Percentiles rank a stretch among this genome's conserved stretches.
phyloP scores from a whole-genome alignment of 2,797 vertebrate genomes.

The Petrocephalus sullivani region DNA sequence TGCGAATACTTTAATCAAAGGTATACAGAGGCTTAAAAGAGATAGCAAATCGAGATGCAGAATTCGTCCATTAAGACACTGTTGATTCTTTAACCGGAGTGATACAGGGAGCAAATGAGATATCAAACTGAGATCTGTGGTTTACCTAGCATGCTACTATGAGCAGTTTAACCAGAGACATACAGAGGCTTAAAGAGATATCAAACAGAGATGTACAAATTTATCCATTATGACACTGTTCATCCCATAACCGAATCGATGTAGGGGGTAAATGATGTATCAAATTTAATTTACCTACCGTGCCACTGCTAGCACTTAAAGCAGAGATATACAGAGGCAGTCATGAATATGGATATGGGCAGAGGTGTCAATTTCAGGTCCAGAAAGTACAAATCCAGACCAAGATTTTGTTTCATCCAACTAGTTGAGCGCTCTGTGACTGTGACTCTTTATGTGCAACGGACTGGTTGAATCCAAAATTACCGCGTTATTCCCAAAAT shows the following conservation, averaged over 20 bases:
- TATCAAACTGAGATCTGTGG: background rate
- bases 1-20: background rate
- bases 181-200: background rate
- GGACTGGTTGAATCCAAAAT: too few relatives aligned
- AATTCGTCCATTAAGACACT: background rate
- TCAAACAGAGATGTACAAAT: background rate
- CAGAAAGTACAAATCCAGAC: too few relatives aligned
- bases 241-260: background rate
- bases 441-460: too few relatives aligned
- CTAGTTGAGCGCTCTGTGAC: too few relatives aligned
- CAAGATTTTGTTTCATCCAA: too few relatives aligned
- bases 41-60: background rate
- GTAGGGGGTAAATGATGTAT: background rate
- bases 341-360: background rate
- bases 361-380: too few relatives aligned
- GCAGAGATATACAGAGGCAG: background rate
- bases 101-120: background rate
- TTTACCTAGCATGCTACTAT: background rate
- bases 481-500: background rate
- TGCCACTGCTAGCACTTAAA: background rate
- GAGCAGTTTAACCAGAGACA: background rate
- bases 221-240: background rate
- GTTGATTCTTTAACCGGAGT: background rate
- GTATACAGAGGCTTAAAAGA: background rate
- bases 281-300: background rate